Percentiles rank a stretch among this genome's conserved stretches.
Conservation (phyloP, 2,888 invertebrate species). For the Clusia tigrina region DNA sequence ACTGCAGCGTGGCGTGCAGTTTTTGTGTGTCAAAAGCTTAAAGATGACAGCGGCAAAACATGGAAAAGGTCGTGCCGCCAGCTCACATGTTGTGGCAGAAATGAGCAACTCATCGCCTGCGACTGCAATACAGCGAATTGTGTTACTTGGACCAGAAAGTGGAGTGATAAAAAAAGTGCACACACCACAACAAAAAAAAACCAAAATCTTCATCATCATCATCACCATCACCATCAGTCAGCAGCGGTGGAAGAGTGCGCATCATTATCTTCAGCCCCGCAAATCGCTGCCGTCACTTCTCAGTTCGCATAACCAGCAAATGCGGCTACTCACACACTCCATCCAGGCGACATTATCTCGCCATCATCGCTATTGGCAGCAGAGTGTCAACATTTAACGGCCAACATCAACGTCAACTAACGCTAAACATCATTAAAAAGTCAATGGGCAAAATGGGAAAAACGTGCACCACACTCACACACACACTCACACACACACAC, state of each 20-base stretch:
- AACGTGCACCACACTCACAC: neutral
- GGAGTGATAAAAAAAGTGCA: conserved; percentile 45
- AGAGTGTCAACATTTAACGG: conserved; percentile 13
- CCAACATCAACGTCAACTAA: conserved; percentile 1
- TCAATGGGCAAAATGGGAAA: conserved; percentile 1
- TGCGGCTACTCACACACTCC: too few relatives aligned
- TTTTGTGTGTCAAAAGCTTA: too few relatives aligned
- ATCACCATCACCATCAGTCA: conserved; percentile 33
- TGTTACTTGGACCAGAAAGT: conserved; percentile 47
- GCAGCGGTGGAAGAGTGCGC: conserved; percentile 34
- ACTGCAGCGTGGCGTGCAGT: too few relatives aligned
- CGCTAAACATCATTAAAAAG: conserved; percentile 15
- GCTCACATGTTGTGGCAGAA: neutral
- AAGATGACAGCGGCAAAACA: conserved; percentile 31
- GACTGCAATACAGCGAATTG: conserved; percentile 31
- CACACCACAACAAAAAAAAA: conserved; percentile 15
- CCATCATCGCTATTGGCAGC: conserved; percentile 40
- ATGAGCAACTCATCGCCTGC: too few relatives aligned
- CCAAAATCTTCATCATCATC: neutral
- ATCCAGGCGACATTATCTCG: conserved; percentile 43
- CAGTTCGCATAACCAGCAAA: too few relatives aligned
- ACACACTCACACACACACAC: neutral
- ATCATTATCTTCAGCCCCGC: neutral
- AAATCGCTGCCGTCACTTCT: too few relatives aligned
- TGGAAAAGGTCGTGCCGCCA: conserved; percentile 7